phyloP scores from a whole-genome alignment of 64 coral and sea anemone genomes.

The Pocillopora damicornis region DNA sequence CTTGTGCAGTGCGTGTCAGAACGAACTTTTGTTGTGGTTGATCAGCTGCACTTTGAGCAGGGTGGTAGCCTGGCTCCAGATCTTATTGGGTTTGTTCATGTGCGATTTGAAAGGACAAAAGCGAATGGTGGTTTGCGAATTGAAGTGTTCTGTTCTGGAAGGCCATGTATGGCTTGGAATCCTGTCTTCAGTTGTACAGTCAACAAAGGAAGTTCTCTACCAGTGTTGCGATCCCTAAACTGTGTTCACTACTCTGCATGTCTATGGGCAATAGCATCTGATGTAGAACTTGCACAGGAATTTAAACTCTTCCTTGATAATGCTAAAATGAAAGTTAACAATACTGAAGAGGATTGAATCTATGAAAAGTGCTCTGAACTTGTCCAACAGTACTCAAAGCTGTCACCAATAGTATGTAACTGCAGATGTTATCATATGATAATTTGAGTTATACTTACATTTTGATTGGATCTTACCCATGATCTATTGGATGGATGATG shows the following conservation, averaged over 20 bases:
- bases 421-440: too few species aligned
- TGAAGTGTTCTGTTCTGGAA: slow-evolving; percentile 87
- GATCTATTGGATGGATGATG: too few species aligned
- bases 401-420: too few species aligned
- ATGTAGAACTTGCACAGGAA: slow-evolving; percentile 58
- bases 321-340: slow-evolving; percentile 34
- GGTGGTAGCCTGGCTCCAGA: slow-evolving; percentile 44
- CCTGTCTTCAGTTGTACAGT: slow-evolving; percentile 29
- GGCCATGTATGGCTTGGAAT: slow-evolving; percentile 82
- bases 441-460: too few species aligned
- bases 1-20: slow-evolving; percentile 71
- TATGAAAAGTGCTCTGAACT: not conserved
- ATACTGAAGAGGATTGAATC: slow-evolving; percentile 1
- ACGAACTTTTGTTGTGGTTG: slow-evolving; percentile 82
- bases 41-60: slow-evolving; percentile 60
- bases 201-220: not conserved
- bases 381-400: too few species aligned
- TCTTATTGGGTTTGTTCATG: slow-evolving; percentile 78
- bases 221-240: slow-evolving; percentile 39
- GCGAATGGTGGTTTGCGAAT: slow-evolving; percentile 20
- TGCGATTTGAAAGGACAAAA: slow-evolving; percentile 83
- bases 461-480: too few species aligned
- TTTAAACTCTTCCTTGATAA: slow-evolving; percentile 67
- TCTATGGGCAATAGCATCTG: slow-evolving; percentile 86
- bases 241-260: slow-evolving; percentile 84